These are phyloP conservation scores for Rhagologus leucostigma DNA, from an alignment of 2,113 vertebrate genomes.

Conservation along the genomic window DNA sequence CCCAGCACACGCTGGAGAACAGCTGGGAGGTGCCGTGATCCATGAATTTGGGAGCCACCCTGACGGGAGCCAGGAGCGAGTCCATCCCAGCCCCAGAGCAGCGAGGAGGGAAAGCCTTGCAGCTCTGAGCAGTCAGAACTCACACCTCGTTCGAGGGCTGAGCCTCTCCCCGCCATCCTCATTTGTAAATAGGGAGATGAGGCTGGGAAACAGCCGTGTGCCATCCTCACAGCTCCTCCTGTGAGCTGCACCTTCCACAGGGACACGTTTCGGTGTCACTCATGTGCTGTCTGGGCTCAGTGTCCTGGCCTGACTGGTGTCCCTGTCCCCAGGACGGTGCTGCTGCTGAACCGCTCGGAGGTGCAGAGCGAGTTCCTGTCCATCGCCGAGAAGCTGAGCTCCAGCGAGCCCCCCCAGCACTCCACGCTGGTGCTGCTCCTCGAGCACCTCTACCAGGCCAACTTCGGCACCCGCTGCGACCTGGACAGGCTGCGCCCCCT, in stretches of 20 bases:
- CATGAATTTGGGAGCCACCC: accelerated
- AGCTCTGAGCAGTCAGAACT: background rate
- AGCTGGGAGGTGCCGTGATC: background rate
- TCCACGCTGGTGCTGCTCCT: slow-evolving; percentile 78
- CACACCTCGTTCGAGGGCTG: background rate
- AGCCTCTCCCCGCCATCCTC: background rate
- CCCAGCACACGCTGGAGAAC: accelerated
- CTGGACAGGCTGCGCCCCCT: slow-evolving; percentile 70
- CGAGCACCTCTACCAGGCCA: slow-evolving; percentile 88
- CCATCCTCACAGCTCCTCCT: background rate
- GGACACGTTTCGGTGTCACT: accelerated
- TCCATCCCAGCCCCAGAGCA: accelerated
- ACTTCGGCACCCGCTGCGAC: slow-evolving; percentile 79
- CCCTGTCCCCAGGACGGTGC: slow-evolving; percentile 80
- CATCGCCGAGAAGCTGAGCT: slow-evolving; percentile 82
- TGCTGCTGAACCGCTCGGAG: slow-evolving; percentile 87
- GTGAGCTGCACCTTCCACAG: background rate
- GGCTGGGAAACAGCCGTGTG: accelerated
- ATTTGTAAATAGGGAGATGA: background rate
- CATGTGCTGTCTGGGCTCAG: background rate
- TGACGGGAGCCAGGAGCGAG: accelerated
- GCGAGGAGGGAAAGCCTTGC: background rate
- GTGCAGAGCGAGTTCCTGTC: slow-evolving; percentile 84
- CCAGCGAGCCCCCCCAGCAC: slow-evolving; percentile 61
- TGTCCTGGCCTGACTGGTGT: accelerated